These are phyloP conservation scores for Oxyscelio sp. DNA, from an alignment of 2,888 invertebrate genomes.

Conservation along the genomic window DNA sequence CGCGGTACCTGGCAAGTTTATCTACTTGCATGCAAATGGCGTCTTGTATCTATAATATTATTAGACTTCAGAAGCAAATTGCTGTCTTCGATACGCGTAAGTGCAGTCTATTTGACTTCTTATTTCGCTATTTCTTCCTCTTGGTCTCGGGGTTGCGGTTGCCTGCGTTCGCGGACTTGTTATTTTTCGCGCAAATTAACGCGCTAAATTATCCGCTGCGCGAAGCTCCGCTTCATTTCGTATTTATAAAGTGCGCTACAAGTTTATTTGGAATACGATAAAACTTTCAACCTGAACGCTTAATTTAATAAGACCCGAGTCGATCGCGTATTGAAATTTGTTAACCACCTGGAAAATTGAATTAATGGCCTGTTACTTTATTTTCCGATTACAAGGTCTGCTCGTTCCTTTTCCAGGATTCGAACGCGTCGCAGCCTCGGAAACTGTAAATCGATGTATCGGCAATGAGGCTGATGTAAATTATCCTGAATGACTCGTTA, in stretches of 20 bases:
- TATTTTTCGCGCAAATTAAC: slow-evolving; percentile 20
- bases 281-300: too few relatives aligned
- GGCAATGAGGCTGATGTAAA: too few relatives aligned
- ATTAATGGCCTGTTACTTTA: too few relatives aligned
- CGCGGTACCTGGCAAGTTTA: slow-evolving; percentile 30
- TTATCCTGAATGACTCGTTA: too few relatives aligned
- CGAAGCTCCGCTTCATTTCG: too few relatives aligned
- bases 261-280: neutral
- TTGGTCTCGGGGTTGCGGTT: neutral
- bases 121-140: slow-evolving; percentile 3
- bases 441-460: too few relatives aligned
- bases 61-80: slow-evolving; percentile 35
- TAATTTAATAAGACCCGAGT: neutral
- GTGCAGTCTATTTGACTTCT: slow-evolving; percentile 19
- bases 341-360: too few relatives aligned
- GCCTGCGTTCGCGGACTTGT: slow-evolving; percentile 2
- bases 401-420: too few relatives aligned
- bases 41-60: slow-evolving; percentile 40
- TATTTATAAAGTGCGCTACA: neutral
- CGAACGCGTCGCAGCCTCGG: too few relatives aligned
- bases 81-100: slow-evolving; percentile 43
- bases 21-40: slow-evolving; percentile 41
- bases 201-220: neutral
- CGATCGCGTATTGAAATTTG: too few relatives aligned
- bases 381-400: too few relatives aligned